Evolutionary conservation across 2,113 vertebrate species (phyloP).

Genomic region (Prinia subflava): DNA sequence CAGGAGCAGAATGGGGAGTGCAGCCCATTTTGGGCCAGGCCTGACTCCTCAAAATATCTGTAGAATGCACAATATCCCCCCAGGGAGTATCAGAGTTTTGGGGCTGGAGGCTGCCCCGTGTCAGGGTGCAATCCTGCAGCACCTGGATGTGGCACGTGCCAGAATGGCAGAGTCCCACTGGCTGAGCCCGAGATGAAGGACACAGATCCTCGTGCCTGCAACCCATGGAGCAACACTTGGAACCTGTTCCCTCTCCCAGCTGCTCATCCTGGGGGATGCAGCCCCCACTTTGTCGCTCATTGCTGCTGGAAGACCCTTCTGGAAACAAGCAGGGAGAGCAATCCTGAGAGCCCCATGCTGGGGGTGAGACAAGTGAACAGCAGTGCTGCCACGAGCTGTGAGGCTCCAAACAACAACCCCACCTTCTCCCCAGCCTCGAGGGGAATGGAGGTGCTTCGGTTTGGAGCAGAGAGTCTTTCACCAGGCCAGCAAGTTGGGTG

Average conservation of each 20-base stretch:
- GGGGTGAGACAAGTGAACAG: neutral
- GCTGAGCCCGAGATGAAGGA: neutral
- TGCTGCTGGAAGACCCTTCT: neutral
- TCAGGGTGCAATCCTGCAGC: neutral
- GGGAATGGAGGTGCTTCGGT: neutral
- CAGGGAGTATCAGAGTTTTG: neutral
- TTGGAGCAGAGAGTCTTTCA: neutral
- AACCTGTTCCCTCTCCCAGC: rapidly evolving
- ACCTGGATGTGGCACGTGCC: rapidly evolving
- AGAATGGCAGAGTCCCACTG: neutral
- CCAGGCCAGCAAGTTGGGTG: neutral
- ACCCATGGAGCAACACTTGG: neutral
- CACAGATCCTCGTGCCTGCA: neutral
- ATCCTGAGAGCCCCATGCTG: neutral
- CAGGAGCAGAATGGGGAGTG: neutral
- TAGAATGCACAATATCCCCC: neutral
- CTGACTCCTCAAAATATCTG: neutral
- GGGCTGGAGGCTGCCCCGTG: neutral
- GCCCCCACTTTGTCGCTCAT: neutral
- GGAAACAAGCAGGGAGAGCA: neutral
- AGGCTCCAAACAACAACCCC: neutral
- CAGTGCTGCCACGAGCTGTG: rapidly evolving
- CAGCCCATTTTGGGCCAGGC: neutral
- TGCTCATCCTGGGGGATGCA: rapidly evolving
- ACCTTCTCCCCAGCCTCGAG: neutral